phyloP scores from a whole-genome alignment of 2,888 invertebrate species.

The Rhaphigaster nebulosa region DNA sequence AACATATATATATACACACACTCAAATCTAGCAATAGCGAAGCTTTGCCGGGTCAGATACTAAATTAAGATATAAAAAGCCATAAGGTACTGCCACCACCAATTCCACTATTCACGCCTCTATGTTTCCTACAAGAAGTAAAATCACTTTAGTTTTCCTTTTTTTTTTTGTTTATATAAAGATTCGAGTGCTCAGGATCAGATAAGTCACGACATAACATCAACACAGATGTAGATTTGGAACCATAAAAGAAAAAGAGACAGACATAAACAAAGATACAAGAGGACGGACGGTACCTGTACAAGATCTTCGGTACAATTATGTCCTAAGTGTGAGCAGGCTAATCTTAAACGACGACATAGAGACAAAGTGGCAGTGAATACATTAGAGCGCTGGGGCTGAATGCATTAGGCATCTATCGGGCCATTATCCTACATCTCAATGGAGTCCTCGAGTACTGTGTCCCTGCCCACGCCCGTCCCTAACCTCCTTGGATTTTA shows the following conservation, averaged over 20 bases:
- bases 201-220: neutral
- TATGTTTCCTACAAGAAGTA: neutral
- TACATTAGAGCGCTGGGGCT: neutral
- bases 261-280: neutral
- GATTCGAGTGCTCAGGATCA: neutral
- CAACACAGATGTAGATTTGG: conserved; percentile 7
- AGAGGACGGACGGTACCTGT: neutral
- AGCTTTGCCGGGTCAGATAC: too few relatives aligned
- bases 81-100: too few relatives aligned
- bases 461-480: neutral
- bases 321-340: conserved; percentile 19
- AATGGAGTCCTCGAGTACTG: too few relatives aligned
- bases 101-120: too few relatives aligned
- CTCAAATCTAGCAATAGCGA: too few relatives aligned
- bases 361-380: conserved; percentile 4
- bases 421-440: conserved; percentile 14
- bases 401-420: neutral
- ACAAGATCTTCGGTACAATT: neutral
- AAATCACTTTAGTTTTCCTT: neutral
- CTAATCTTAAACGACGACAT: conserved; percentile 5
- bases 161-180: neutral
- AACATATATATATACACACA: too few relatives aligned
- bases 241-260: neutral
- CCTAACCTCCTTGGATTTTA: neutral
- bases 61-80: too few relatives aligned